Conservation (phyloP, 2,113 vertebrate genomes). For the Suncus etruscus region DNA sequence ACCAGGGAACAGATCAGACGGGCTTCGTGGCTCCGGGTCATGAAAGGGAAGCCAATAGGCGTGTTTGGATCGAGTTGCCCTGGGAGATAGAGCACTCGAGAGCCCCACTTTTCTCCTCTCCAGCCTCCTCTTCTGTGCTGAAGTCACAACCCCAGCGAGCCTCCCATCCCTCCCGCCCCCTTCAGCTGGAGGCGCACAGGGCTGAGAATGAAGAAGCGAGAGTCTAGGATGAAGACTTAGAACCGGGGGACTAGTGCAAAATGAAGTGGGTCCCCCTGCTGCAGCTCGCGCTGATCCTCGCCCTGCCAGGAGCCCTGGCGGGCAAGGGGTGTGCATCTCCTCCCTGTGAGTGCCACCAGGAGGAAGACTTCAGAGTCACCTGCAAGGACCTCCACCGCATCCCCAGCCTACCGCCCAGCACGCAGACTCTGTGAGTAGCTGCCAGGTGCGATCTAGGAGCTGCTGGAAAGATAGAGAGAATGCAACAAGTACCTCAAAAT, state of each 20-base stretch:
- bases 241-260: slow-evolving; percentile 46
- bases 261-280: slow-evolving; percentile 77
- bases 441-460: neutral
- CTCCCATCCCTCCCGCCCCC: neutral
- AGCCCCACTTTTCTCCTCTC: slow-evolving; percentile 56
- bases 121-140: slow-evolving; percentile 57
- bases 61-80: slow-evolving; percentile 72
- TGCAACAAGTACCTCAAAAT: neutral
- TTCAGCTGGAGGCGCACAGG: neutral
- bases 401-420: slow-evolving; percentile 91
- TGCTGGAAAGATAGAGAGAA: neutral
- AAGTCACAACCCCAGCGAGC: slow-evolving; percentile 63
- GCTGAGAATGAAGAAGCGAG: slow-evolving; percentile 52
- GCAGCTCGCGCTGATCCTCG: slow-evolving; percentile 79
- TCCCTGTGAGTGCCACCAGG: slow-evolving; percentile 92
- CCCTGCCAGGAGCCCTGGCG: slow-evolving; percentile 63
- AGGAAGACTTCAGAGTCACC: slow-evolving; percentile 91
- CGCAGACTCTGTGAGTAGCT: slow-evolving; percentile 94
- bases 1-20: neutral
- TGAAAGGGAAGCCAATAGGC: neutral
- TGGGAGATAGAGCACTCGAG: slow-evolving; percentile 60
- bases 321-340: slow-evolving; percentile 85
- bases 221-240: slow-evolving; percentile 25
- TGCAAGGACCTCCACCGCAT: slow-evolving; percentile 91
- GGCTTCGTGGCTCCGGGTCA: neutral